These are phyloP conservation scores for Endotricha flammealis DNA, from an alignment of 2,888 invertebrate genomes.

Conservation along the genomic window DNA sequence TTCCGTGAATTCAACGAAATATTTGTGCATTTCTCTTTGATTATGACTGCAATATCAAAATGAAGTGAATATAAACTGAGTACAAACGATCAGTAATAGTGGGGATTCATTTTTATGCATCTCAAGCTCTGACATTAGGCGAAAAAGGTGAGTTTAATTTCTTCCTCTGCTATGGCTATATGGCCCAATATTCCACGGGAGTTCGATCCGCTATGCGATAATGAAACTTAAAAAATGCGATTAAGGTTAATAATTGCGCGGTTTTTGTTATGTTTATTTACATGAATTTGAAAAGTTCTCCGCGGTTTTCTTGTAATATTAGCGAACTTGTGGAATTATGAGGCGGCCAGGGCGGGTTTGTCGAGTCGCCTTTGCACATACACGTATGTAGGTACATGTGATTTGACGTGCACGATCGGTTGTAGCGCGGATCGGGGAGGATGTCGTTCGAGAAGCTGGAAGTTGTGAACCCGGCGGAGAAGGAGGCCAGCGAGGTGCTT, in stretches of 20 bases:
- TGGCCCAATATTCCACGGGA: constrained; percentile 80
- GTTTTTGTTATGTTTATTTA: constrained; percentile 79
- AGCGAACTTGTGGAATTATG: constrained; percentile 44
- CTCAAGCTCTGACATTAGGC: constrained; percentile 42
- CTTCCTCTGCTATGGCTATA: constrained; percentile 76
- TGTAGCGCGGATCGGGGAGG: constrained; percentile 56
- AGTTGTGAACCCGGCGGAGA: constrained; percentile 82
- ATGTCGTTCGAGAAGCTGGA: constrained; percentile 80
- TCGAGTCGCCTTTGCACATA: constrained; percentile 61
- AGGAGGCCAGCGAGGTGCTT: constrained; percentile 84
- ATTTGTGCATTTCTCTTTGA: constrained; percentile 70
- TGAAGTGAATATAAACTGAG: constrained; percentile 66
- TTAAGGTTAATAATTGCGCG: constrained; percentile 80
- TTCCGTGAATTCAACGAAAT: constrained; percentile 74
- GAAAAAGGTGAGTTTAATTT: constrained; percentile 74
- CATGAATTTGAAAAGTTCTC: constrained; percentile 76
- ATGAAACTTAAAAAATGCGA: constrained; percentile 80
- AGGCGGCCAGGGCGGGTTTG: constrained; percentile 61
- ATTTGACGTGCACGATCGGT: constrained; percentile 67
- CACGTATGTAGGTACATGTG: constrained; percentile 72
- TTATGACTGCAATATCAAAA: constrained; percentile 73
- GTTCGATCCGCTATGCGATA: constrained; percentile 80
- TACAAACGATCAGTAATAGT: constrained; percentile 42
- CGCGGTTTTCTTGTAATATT: constrained; percentile 69
- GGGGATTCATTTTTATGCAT: constrained; percentile 48